Base-by-base conservation (phyloP, 53 echinoderm and acorn worm genomes). In the Holothuria scabra region DNA sequence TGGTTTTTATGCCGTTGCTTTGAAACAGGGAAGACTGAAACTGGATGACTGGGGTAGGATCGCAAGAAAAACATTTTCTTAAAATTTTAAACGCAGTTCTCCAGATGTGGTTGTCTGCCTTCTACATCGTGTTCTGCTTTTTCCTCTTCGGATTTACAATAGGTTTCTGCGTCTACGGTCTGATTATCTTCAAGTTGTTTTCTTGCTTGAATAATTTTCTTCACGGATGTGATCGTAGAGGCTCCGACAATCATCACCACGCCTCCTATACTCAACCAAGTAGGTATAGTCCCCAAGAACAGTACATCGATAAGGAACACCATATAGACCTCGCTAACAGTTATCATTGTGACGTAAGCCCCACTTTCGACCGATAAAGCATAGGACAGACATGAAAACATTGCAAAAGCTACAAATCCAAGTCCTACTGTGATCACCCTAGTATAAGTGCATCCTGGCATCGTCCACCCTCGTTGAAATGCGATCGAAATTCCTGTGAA, bases 261-360 rank as follows among this genome's bases (percentile, higher is more conserved):
- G n/a, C 72, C 72, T 1, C 44, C 25, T 46, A 72, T 72, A 48
- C 72, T 72, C n/a, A 41, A 23, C 24, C 25, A 23, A 49, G 44
- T 72, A 10, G 72, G 23, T 44, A 14, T 3, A 25, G 72, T 72
- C 20, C 46, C 72, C 11, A 72, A 49, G 12, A 72, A 28, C 9
- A 41, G 23, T 23, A 26, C 48, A 26, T 72, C 72, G 10, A 72
- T 5, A 24, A 72, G 48, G 22, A 72, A 72, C 9, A 72, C 72
- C 22, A 72, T 72, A 25, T 48, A 72, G 16, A 72, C 72, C 25
- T 41, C 44, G 48, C 72, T 72, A 1, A 72, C 72, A 1, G 72
- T 72, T 72, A 72, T 44, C 46, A 72, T 48, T 72, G 72, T 72
- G 8, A 72, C 72, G 34, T 46, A 24, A 5, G 46, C 72, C 24